These are phyloP conservation scores for Dicrostonyx torquatus DNA, from an alignment of 2,797 vertebrate species.

Conservation along the genomic window DNA sequence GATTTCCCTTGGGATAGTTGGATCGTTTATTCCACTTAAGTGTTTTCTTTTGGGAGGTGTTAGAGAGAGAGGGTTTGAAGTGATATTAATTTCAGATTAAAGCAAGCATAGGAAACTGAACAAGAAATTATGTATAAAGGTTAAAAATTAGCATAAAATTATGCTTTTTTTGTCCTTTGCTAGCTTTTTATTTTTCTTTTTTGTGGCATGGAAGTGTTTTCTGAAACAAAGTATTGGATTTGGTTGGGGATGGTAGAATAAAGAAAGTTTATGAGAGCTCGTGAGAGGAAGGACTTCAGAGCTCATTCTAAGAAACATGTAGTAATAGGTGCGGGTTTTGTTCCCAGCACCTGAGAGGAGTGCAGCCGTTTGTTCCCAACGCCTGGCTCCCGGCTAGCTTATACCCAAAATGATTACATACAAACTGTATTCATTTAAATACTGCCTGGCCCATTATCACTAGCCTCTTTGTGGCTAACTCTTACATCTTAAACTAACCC, in stretches of 20 bases:
- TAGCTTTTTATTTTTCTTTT: conserved; percentile 19
- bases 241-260: not conserved
- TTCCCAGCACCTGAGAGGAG: too few species aligned
- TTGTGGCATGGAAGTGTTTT: not conserved
- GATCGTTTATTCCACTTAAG: conserved; percentile 41
- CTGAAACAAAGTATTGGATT: not conserved
- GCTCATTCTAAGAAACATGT: not conserved
- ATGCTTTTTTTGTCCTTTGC: not conserved
- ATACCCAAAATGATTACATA: too few species aligned
- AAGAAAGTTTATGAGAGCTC: not conserved
- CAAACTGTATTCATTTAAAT: too few species aligned
- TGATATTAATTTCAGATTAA: conserved; percentile 50
- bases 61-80: not conserved
- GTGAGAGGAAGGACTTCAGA: not conserved
- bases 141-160: conserved; percentile 17
- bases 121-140: not conserved
- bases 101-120: not conserved
- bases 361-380: too few species aligned
- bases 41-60: not conserved
- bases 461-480: too few species aligned
- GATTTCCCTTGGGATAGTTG: conserved; percentile 50
- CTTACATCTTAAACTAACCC: too few species aligned
- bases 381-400: too few species aligned
- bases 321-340: too few species aligned
- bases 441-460: too few species aligned